phyloP scores from a whole-genome alignment of 2,888 invertebrate genomes.

The Platycnemis pennipes region DNA sequence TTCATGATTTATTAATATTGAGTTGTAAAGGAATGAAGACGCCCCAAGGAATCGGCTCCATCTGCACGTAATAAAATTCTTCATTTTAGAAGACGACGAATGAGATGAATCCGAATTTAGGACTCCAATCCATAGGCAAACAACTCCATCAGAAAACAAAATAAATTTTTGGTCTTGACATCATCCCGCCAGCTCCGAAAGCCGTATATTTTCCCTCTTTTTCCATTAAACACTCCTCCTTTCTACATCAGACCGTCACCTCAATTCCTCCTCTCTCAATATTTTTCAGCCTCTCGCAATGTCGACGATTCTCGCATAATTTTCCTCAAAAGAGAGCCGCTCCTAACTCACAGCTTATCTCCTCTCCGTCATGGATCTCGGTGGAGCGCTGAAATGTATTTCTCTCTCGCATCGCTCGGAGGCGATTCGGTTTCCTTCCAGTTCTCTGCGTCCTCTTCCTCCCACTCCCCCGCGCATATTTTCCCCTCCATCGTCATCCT shows the following conservation, averaged over 20 bases:
- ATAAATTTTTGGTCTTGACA: not conserved
- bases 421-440: not conserved
- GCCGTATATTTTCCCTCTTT: not conserved
- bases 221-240: not conserved
- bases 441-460: not conserved
- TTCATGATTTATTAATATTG: too few species aligned
- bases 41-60: not conserved
- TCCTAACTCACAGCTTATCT: not conserved
- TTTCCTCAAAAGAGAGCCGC: not conserved
- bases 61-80: not conserved
- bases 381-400: not conserved
- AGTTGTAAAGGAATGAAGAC: not conserved
- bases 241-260: not conserved
- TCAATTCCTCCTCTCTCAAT: not conserved
- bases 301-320: not conserved
- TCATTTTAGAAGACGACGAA: not conserved
- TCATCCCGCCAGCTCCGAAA: not conserved
- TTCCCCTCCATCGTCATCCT: not conserved
- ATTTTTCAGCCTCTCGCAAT: not conserved
- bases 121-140: not conserved
- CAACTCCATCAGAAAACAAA: not conserved
- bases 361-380: not conserved
- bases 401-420: not conserved
- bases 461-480: not conserved
- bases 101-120: not conserved